Evolutionary conservation across 2,888 invertebrate genomes (phyloP).

Genomic region (Drosophila pseudotalamancana): DNA sequence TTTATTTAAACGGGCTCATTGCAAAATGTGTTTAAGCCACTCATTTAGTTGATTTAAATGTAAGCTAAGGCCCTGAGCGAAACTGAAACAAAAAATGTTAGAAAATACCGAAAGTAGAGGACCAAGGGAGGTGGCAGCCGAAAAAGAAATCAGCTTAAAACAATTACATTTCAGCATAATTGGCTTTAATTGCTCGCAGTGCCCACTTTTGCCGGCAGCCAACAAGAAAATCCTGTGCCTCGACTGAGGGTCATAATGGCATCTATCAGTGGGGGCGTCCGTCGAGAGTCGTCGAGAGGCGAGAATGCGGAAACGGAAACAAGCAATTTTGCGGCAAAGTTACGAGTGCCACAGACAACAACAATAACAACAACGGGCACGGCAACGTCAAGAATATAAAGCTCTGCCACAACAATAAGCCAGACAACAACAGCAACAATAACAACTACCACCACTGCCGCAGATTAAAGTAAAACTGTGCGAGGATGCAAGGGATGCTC

Average conservation of each 20-base stretch:
- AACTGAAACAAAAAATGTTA: not conserved
- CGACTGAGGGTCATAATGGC: conserved; percentile 80
- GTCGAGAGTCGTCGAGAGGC: conserved; percentile 48
- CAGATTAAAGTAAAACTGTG: conserved; percentile 38
- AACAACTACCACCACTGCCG: conserved; percentile 13
- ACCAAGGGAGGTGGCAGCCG: conserved; percentile 18
- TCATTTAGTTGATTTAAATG: conserved; percentile 57
- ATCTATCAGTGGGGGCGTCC: conserved; percentile 75
- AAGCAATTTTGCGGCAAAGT: conserved; percentile 82
- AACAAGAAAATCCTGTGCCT: conserved; percentile 61
- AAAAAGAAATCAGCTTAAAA: conserved; percentile 71
- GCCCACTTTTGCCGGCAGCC: conserved; percentile 45
- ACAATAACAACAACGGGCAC: conserved; percentile 15
- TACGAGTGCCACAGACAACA: conserved; percentile 73
- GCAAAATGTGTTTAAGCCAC: conserved; percentile 55
- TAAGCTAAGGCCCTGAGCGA: conserved; percentile 8
- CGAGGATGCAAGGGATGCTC: conserved; percentile 39
- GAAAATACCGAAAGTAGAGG: conserved; percentile 19
- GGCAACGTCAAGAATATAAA: conserved; percentile 44
- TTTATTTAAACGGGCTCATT: conserved; percentile 70
- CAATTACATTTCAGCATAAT: conserved; percentile 83
- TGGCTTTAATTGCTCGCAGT: conserved; percentile 81
- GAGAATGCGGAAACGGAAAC: conserved; percentile 81
- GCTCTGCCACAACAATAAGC: conserved; percentile 59
- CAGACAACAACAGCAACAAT: conserved; percentile 30